Base-by-base conservation (phyloP, 2,797 vertebrate species). In the Emys orbicularis region DNA sequence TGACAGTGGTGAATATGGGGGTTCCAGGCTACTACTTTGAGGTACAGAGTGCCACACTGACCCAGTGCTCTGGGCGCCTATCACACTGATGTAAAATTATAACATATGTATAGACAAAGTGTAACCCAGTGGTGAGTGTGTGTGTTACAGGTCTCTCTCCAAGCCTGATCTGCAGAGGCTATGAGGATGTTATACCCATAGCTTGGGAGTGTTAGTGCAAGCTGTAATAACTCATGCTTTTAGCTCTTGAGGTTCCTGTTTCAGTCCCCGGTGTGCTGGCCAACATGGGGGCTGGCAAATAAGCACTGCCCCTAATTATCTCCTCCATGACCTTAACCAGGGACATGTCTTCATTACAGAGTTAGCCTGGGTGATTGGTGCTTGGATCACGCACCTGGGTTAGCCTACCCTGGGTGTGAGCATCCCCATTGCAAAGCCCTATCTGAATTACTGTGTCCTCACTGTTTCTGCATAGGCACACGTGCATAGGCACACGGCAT, bases 151-250 rank as follows among this genome's bases (percentile, higher is more conserved):
- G 68, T 19, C n/a, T 19, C 18, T 18, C n/a, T 72, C n/a, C 31
- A 41, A 19, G 31, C n/a, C 68, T 72, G 23, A 74, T 74, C 68
- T 41, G 5, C 23, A 74, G 68, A 74, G 37, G 23, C 68, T 27
- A 2, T 74, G 37, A 11, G 5, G 13, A 11, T 74, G 10, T 23
- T 25, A 41, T 41, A 44, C 21, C 68, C 5, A 44, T 12, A 23
- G n/a, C n/a, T 41, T 41, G n/a, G n/a, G 18, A 41, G 18, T 23
- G 18, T 72, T 72, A 47, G 74, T 83, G 88, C n/a, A 44, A 44
- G 56, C 65, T 1, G 0, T 79, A 37, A 80, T n/a, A 15, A 12
- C n/a, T 89, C 0, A 0, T 61, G 29, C 0, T 0, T 84, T 12
- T 81, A 16, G 0, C 54, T n/a, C 19, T 12, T 87, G 18, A 86